Evolutionary conservation across 2,113 vertebrate species (phyloP), one percentile per base, ranked within the genome.

Genomic region (Lethenteron reissneri): DNA sequence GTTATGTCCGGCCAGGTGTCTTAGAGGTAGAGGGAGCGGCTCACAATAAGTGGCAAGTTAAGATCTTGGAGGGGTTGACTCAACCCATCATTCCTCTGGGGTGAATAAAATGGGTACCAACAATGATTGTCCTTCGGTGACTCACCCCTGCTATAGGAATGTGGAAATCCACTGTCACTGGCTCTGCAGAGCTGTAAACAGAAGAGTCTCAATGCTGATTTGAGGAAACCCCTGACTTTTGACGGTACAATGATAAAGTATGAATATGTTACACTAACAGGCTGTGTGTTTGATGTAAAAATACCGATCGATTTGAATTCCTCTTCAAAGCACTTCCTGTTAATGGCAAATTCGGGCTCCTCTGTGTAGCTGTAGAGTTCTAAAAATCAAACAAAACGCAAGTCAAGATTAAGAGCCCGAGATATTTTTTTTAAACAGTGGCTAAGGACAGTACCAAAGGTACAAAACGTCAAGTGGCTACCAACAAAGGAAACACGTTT

Each of bases 341-440:
- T 99, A 70, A 92, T 81, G 74, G 84, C 78, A 78, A 96, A 96
- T 77, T 99, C 94, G 0, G 94, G 92, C 21, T 88, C 90, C 77
- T 99, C 94, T 0, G 94, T 99, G 75, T 99, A 99, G 78, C 94
- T 97, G 79, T 99, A 99, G 4, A 99, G 81, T 78, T 99, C 94
- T 99, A 80, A 13, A 73, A 21, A 74, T 75, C 70, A 71, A 75
- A 73, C 75, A 73, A 15, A 76, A n/a, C 57, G 10, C 13, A 71
- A 11, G 21, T 21, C 57, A 21, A 17, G 8, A 60, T 11, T 17
- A 59, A 72, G 14, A 13, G 60, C 15, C 13, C n/a, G 19, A 1
- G 9, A 10, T n/a, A 19, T 58, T 58, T 57, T 58, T 56, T 60
- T 10, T 19, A 60, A 72, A 8, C n/a, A 14, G 17, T 17, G 41